Evolutionary conservation across 2,888 invertebrate genomes (phyloP).

Genomic region (Morpho helenor): DNA sequence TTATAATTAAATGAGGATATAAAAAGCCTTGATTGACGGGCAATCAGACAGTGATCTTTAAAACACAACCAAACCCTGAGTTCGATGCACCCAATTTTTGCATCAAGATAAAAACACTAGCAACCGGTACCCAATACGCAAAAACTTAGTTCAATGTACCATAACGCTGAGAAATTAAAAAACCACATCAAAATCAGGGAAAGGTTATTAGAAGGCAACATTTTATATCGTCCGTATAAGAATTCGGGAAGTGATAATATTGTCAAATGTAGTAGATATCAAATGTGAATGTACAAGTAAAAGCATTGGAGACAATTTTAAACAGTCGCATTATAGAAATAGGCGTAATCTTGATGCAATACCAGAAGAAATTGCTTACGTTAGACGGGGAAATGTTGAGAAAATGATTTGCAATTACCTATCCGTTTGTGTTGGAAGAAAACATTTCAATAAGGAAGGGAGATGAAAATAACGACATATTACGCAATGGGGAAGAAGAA

Average conservation of each 20-base stretch:
- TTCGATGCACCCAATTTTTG: constrained; percentile 23
- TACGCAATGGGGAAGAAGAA: too few relatives aligned
- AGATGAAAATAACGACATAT: background rate
- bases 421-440: constrained; percentile 1
- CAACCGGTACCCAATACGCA: constrained; percentile 52
- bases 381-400: constrained; percentile 7
- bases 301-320: constrained; percentile 1
- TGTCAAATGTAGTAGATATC: background rate
- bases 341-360: constrained; percentile 13
- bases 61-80: constrained; percentile 13
- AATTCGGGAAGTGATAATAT: background rate
- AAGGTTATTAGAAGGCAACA: constrained; percentile 1
- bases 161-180: constrained; percentile 24
- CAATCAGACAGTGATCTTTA: constrained; percentile 6
- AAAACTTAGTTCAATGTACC: constrained; percentile 65
- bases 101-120: constrained; percentile 26
- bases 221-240: constrained; percentile 1
- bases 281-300: background rate
- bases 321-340: background rate
- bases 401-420: background rate
- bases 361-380: constrained; percentile 5
- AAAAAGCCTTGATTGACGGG: constrained; percentile 2
- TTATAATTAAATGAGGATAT: background rate
- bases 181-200: background rate
- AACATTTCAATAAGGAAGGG: background rate